Base-by-base conservation (phyloP, 92 coral and sea anemone genomes). In the Nematostella vectensis region DNA sequence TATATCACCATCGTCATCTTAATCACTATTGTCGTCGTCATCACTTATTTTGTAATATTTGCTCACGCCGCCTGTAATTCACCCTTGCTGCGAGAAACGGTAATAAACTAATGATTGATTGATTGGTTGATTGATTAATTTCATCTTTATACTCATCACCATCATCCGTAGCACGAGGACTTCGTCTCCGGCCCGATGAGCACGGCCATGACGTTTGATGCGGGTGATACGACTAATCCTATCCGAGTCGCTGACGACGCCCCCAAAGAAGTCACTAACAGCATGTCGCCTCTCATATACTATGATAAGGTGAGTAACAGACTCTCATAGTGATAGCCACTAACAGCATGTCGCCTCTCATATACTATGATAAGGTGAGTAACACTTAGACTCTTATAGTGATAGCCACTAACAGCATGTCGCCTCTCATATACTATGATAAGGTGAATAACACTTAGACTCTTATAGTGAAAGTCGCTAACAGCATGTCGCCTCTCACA, bases 331-430 rank as follows among this genome's bases (percentile, higher is more conserved):
- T 15, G 15, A 33, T 15, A 33, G 15, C 40, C 6, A 33, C 40
- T 3, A 65, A 52, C 11, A 73, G 70, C 9, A 62, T 83, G 39
- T 71, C 79, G 43, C 87, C 70, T 60, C 55, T 75, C 4, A 88
- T 75, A 25, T 78, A 80, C n/a, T 88, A 88, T 70, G 72, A 61
- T 57, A 88, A 88, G 80, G 96, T 88, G 31, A 26, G 55, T 48
- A 30, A 11, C 16, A n/a, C n/a, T n/a, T n/a, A 25, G n/a, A 47
- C 23, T 4, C 6, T 15, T 6, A 33, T 15, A 33, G 15, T 15
- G 15, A 33, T 15, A 33, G 15, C 40, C 6, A 33, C 40, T 3
- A 65, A 52, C 11, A 73, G 70, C 9, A 62, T 83, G 39, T 71
- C 79, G 43, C 87, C 70, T 60, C 55, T 75, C 4, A 88, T 75